These are phyloP conservation scores for Uropetala carovei DNA, from an alignment of 2,888 invertebrate genomes.

Conservation along the genomic window DNA sequence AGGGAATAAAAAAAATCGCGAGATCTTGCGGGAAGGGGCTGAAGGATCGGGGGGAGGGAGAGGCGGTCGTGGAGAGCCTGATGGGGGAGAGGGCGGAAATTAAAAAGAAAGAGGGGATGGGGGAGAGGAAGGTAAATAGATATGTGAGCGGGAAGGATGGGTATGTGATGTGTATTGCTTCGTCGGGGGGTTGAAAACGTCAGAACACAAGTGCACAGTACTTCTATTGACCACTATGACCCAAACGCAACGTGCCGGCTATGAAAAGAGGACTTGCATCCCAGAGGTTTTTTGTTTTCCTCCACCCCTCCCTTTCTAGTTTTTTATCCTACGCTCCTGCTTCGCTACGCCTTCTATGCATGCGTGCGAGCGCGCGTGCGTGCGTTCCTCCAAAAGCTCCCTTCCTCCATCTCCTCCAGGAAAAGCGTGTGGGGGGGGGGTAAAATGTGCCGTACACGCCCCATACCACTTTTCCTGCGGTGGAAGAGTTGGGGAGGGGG, in stretches of 20 bases:
- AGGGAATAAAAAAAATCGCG: neutral
- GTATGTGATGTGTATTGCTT: slow-evolving; percentile 56
- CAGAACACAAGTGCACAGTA: slow-evolving; percentile 56
- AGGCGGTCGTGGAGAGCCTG: neutral
- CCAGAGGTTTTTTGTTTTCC: slow-evolving; percentile 4
- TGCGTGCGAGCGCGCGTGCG: slow-evolving; percentile 15
- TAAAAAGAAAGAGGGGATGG: neutral
- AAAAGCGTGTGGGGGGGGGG: neutral
- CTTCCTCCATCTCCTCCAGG: neutral
- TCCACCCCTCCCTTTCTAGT: neutral
- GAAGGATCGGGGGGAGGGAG: neutral
- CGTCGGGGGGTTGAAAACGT: slow-evolving; percentile 55
- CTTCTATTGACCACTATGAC: slow-evolving; percentile 52
- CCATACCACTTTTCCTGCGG: no score
- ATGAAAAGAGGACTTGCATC: slow-evolving; percentile 47
- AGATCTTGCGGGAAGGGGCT: neutral
- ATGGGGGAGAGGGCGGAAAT: neutral
- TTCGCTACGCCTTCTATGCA: neutral
- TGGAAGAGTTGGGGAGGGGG: neutral
- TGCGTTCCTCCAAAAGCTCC: neutral
- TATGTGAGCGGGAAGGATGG: slow-evolving; percentile 8
- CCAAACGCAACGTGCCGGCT: slow-evolving; percentile 35
- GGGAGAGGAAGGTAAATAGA: slow-evolving; percentile 39
- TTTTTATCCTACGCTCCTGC: neutral
- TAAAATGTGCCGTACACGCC: neutral